Evolutionary conservation across 2,113 vertebrate genomes (phyloP).

Genomic region (Tympanuchus pallidicinctus): DNA sequence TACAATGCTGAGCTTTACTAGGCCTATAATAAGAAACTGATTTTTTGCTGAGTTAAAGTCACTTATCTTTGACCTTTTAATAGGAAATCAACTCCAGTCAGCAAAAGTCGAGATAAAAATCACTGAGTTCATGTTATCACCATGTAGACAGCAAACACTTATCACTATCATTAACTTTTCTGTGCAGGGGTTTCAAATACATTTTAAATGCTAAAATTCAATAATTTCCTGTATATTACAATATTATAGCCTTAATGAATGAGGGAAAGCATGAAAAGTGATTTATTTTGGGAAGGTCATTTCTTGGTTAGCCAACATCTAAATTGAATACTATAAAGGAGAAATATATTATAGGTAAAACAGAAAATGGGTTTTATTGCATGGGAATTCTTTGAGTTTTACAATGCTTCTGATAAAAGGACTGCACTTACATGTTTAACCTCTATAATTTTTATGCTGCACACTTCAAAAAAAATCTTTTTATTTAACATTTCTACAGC

Average conservation of each 20-base stretch:
- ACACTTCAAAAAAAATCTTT: not conserved
- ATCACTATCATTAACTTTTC: slow-evolving; percentile 2
- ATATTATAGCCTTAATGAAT: slow-evolving; percentile 43
- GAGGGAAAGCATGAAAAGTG: slow-evolving; percentile 25
- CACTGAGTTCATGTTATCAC: slow-evolving; percentile 16
- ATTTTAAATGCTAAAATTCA: slow-evolving; percentile 45
- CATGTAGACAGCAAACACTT: not conserved
- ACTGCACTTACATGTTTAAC: slow-evolving; percentile 39
- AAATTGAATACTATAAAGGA: slow-evolving; percentile 18
- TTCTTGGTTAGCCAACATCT: slow-evolving; percentile 12
- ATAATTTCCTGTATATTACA: slow-evolving; percentile 20
- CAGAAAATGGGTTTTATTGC: slow-evolving; percentile 37
- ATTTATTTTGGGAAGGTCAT: slow-evolving; percentile 58
- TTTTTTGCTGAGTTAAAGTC: slow-evolving; percentile 53
- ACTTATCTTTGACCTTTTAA: slow-evolving; percentile 66
- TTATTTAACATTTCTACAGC: slow-evolving; percentile 38
- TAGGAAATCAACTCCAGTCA: slow-evolving; percentile 59
- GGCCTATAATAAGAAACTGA: slow-evolving; percentile 50
- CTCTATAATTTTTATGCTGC: slow-evolving; percentile 45
- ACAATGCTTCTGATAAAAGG: slow-evolving; percentile 38
- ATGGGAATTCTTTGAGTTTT: slow-evolving; percentile 41
- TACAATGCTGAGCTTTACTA: not conserved
- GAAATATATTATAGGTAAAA: slow-evolving; percentile 54
- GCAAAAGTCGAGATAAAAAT: slow-evolving; percentile 59
- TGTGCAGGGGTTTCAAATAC: slow-evolving; percentile 30